Conservation (phyloP, 1,140 invertebrate genomes). For the Chrysoperla carnea region DNA sequence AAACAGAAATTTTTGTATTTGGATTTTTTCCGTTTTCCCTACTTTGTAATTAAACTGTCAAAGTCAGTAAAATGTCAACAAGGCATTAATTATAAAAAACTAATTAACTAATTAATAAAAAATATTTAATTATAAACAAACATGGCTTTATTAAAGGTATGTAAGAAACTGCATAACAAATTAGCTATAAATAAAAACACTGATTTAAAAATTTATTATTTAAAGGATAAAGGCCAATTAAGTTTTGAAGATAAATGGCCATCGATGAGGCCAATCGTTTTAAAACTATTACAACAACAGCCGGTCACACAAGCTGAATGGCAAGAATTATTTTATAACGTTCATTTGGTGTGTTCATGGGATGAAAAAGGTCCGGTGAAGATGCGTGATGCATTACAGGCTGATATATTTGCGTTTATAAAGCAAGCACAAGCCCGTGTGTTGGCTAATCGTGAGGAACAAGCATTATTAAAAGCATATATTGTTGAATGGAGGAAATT, state of each 20-base stretch:
- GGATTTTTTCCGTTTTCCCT: too few relatives aligned
- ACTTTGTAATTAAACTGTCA: too few relatives aligned
- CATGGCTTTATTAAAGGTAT: too few relatives aligned
- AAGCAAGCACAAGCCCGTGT: conserved; percentile 82
- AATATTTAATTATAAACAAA: too few relatives aligned
- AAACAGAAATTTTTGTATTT: too few relatives aligned
- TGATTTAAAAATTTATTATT: conserved; percentile 5
- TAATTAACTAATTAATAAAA: too few relatives aligned
- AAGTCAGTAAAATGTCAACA: too few relatives aligned
- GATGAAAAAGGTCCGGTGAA: conserved; percentile 87
- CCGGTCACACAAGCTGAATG: conserved; percentile 85
- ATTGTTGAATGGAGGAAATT: conserved; percentile 95
- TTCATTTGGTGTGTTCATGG: conserved; percentile 89
- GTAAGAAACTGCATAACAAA: too few relatives aligned
- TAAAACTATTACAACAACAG: conserved; percentile 85
- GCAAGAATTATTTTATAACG: conserved; percentile 93
- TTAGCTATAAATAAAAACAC: too few relatives aligned
- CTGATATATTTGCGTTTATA: conserved; percentile 90
- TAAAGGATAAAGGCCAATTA: conserved; percentile 42
- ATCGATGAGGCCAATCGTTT: conserved; percentile 77
- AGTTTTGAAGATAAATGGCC: conserved; percentile 94
- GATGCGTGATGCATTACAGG: conserved; percentile 71
- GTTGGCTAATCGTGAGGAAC: conserved; percentile 79
- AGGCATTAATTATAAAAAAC: too few relatives aligned
- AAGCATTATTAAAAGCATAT: conserved; percentile 87